Evolutionary conservation across 2,888 invertebrate species (phyloP).

Genomic region (Tiphia femorata): DNA sequence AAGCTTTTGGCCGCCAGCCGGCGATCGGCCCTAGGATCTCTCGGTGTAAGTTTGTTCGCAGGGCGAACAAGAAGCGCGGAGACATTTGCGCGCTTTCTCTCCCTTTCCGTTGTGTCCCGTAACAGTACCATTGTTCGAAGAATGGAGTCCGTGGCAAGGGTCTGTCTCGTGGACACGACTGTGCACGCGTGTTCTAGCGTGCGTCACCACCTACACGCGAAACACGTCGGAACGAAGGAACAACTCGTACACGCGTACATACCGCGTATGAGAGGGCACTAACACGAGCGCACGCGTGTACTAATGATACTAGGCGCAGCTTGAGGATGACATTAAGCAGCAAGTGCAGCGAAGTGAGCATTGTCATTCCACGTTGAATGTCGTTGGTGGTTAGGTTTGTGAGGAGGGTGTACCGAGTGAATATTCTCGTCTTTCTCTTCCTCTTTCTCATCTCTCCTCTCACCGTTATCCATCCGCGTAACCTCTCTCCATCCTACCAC

Average conservation of each 20-base stretch:
- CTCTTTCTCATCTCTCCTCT: conserved; percentile 18
- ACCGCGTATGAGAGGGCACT: no score
- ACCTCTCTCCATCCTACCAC: conserved; percentile 1
- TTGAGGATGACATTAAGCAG: conserved; percentile 55
- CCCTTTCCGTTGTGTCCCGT: conserved; percentile 19
- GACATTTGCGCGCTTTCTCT: no score
- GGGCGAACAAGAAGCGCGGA: conserved; percentile 3
- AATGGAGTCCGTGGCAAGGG: conserved; percentile 35
- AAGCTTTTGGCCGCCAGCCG: no score
- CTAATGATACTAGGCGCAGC: conserved; percentile 54
- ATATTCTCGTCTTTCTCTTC: conserved; percentile 19
- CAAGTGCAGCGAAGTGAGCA: conserved; percentile 51
- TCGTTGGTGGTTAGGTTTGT: conserved; percentile 26
- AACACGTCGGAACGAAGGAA: background rate
- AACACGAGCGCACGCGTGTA: conserved; percentile 43
- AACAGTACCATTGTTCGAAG: conserved; percentile 34
- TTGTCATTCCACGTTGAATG: conserved; percentile 50
- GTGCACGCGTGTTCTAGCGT: no score
- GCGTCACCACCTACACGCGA: no score
- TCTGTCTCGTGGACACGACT: no score
- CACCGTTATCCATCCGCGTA: conserved; percentile 6
- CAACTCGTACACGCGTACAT: conserved; percentile 13
- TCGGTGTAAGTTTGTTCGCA: conserved; percentile 12
- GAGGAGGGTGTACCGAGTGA: conserved; percentile 9
- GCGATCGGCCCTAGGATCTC: no score